Percentiles rank a stretch among this genome's conserved stretches.
Conservation (phyloP, 2,888 invertebrate genomes). For the Troides aeacus region DNA sequence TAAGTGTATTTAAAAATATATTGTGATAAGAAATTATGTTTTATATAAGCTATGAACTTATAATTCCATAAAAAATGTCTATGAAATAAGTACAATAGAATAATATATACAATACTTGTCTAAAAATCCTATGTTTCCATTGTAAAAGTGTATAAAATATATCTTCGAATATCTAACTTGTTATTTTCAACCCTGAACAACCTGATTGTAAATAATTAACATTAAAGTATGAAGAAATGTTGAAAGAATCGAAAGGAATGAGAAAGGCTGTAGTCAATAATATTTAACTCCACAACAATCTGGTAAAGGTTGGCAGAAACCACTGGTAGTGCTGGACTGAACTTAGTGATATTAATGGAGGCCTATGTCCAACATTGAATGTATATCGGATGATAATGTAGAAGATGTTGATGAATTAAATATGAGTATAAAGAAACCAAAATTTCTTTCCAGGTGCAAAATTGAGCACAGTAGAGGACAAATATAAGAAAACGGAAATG, state of each 20-base stretch:
- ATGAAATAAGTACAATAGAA: not conserved
- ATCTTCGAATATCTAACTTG: not conserved
- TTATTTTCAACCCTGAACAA: not conserved
- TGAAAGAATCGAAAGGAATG: not conserved
- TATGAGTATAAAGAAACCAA: slow-evolving; percentile 40
- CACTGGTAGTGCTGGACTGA: too few species aligned
- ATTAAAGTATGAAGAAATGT: not conserved
- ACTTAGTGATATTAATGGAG: too few species aligned
- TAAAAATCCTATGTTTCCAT: not conserved
- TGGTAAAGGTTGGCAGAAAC: too few species aligned
- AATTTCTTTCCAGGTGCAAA: slow-evolving; percentile 72
- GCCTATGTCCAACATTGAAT: too few species aligned
- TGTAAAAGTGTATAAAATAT: slow-evolving; percentile 4
- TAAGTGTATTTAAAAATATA: not conserved
- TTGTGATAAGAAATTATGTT: not conserved
- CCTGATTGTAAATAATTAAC: not conserved
- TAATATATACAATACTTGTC: not conserved
- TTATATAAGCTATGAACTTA: not conserved
- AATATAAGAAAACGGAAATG: slow-evolving; percentile 66
- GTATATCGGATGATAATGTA: too few species aligned
- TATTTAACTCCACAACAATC: too few species aligned
- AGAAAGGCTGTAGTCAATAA: not conserved
- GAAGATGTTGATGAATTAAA: slow-evolving; percentile 5
- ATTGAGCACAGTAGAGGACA: slow-evolving; percentile 63
- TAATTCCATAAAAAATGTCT: not conserved